Base-by-base conservation (phyloP, 2,888 invertebrate species). In the Phortica magna region DNA sequence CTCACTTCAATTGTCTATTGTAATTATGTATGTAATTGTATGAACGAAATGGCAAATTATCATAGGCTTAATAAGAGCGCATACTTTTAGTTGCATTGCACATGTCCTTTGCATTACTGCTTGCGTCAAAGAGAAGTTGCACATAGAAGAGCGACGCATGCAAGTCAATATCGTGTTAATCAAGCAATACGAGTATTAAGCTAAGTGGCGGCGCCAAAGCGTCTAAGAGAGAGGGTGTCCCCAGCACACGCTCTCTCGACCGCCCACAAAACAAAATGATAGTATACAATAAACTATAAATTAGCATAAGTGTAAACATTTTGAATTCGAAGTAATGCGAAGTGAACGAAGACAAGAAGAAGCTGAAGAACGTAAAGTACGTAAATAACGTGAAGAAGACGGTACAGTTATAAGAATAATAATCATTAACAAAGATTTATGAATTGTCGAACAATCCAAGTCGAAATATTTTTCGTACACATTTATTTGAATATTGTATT, bases 401-500 rank as follows among this genome's bases (percentile, higher is more conserved):
- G 48, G 14, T 12, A 14, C 9, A 48, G 48, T 31, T 31, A 31
- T 31, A 48, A 48, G 48, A 17, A 61, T 19, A 61, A 61, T 17
- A 22, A 61, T 17, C 17, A 61, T 1, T 6, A 22, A 61, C 7
- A 61, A 22, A 61, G 9, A 80, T 83, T 82, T 89, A 89, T 90
- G 90, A 90, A 90, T 90, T 90, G 90, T 90, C 87, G 90, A 90
- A 90, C 90, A 90, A 90, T 90, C 90, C 48, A 48, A 48, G 88
- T 85, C 86, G 88, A 83, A 85, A n/a, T 53, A 19, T 73, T 73
- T 55, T 73, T 55, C 64, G 61, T 73, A 59, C 31, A 17, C n/a
- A 61, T 73, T 48, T 73, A 48, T 61, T 73, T 55, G 55, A 53
- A 22, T 41, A 19, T 61, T 61, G 22, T 19, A 61, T 10, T 17